Base-by-base conservation (phyloP, 2,797 vertebrate genomes). In the Chelon auratus region DNA sequence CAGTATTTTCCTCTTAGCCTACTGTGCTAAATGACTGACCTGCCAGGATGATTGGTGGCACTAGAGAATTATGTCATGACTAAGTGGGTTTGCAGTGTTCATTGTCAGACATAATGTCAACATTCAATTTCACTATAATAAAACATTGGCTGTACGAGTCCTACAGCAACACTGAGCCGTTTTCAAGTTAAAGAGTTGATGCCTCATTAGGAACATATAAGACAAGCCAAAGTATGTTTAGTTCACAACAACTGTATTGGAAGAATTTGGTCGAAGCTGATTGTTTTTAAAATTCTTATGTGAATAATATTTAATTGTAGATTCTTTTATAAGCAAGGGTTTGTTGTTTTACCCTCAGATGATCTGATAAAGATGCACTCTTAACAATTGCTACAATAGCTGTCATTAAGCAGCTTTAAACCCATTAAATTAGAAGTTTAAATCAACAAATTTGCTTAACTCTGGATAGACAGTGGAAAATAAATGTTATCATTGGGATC, bases 1-100 rank as follows among this genome's bases (percentile, higher is more conserved):
- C 45, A 54, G 54, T 86, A 81, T 86, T 91, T 90, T 89, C 72
- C 77, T 82, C 74, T 64, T 72, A 69, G 68, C 87, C 83, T 40
- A 83, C 91, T 92, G 85, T 78, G 89, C 75, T 70, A 84, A 89
- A 87, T 84, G 83, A 87, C 77, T 63, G 75, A 82, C 87, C 82
- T 87, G 89, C 84, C 89, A 89, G 57, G 70, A 75, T 85, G 83
- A 91, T 81, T 87, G 90, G 69, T 81, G 15, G 83, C 68, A 56
- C 80, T 39, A 8, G 55, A 83, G 65, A 85, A 86, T 84, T 80
- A 80, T 87, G 86, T 90, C 80, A 89, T 75, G 83, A 88, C 81
- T 81, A 91, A 87, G 68, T 83, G 87, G 75, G 75, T 85, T 84
- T 90, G 78, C 67, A 60, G 75, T 72, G 71, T 89, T 92, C 69